Evolutionary conservation across 2,888 invertebrate genomes (phyloP), one percentile per base, ranked within the genome.

Genomic region (Petrolisthes cinctipes): DNA sequence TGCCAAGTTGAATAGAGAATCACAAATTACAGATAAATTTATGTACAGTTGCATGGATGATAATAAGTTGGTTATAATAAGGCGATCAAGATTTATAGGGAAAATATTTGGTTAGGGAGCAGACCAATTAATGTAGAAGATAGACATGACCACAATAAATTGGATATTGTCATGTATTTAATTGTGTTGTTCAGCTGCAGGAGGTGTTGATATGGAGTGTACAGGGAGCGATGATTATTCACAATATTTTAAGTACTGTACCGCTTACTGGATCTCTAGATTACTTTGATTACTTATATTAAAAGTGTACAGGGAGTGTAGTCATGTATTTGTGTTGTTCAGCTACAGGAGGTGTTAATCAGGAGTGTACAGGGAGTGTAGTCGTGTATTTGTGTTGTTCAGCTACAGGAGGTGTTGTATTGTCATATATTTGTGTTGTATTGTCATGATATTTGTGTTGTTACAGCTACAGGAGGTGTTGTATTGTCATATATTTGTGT

Each of bases 351-450:
- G 56, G 90, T 90, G 75, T 82, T 90, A 88, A 78, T 86, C 5
- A 37, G 37, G 37, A 37, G 37, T 37, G 37, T 37, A 37, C 1
- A 37, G 37, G 37, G 37, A 37, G 37, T 37, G 2, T 37, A 1
- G 37, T 37, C 61, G 3, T 17, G 17, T 61, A 17, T 61, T 61
- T 61, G 3, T 61, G 9, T 37, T 17, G 6, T 20, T 20, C 79
- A 90, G 90, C 82, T 90, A 54, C 90, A 90, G 75, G 88, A 90
- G 56, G 90, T 90, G 75, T 82, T 90, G 82, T 90, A 23, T 73
- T 90, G 17, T 71, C 61, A 79, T 90, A 89, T 89, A 73, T 90
- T 66, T 85, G 84, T 1, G 83, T 83, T 20, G 89, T 87, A n/a
- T n/a, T n/a, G n/a, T n/a, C 61, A 61, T 14, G 14, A 14, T 61